Percentiles rank a stretch among this genome's conserved stretches.
Conservation (phyloP, 2,797 vertebrate genomes). For the Gambusia yucatana region DNA sequence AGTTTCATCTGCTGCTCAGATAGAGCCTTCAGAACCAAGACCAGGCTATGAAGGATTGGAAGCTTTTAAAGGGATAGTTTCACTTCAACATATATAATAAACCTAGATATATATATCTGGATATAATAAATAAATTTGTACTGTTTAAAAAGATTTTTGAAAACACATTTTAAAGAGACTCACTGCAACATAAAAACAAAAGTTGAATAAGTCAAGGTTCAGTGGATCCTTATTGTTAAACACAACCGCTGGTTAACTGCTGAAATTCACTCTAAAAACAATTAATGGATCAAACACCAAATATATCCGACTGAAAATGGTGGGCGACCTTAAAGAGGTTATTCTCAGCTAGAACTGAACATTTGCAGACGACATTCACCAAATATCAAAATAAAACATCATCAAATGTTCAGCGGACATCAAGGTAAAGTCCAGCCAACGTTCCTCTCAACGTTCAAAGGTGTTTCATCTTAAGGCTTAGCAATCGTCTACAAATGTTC, state of each 20-base stretch:
- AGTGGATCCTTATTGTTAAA: too few species aligned
- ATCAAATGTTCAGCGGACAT: too few species aligned
- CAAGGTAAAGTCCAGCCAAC: too few species aligned
- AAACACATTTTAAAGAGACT: not conserved
- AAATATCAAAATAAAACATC: too few species aligned
- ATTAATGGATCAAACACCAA: not conserved
- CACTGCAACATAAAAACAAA: not conserved
- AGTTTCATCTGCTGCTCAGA: constrained; percentile 37
- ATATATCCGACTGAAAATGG: not conserved
- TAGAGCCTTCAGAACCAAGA: not conserved
- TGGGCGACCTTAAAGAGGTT: not conserved
- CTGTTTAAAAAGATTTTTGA: not conserved
- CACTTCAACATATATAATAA: not conserved
- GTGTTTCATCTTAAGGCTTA: too few species aligned
- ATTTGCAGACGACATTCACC: too few species aligned
- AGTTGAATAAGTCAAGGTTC: not conserved
- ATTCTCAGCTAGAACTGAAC: not conserved
- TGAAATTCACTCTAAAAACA: not conserved
- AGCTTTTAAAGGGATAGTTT: not conserved
- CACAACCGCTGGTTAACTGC: not conserved
- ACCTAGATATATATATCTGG: not conserved
- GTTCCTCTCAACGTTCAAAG: too few species aligned
- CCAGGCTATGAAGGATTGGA: not conserved
- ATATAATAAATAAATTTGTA: not conserved
- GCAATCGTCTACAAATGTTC: too few species aligned